Conservation (phyloP, 2,113 vertebrate species). For the Pterocles burchelli region DNA sequence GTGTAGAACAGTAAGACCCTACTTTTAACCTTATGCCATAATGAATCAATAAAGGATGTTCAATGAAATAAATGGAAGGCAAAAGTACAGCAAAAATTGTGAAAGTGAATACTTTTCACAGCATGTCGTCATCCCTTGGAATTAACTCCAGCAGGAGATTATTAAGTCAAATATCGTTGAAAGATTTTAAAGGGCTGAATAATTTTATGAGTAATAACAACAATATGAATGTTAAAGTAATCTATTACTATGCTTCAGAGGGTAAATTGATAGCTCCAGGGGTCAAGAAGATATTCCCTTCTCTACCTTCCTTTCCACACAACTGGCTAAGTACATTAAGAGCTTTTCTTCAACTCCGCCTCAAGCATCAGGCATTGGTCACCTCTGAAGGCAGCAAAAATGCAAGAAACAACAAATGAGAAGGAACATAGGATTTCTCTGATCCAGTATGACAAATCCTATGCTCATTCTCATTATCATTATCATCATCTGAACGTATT, state of each 20-base stretch:
- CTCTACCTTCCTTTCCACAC: neutral
- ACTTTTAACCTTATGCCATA: constrained; percentile 30
- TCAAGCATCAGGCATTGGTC: neutral
- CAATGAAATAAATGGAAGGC: neutral
- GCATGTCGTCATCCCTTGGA: constrained; percentile 10
- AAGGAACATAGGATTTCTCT: neutral
- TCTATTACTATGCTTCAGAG: constrained; percentile 21
- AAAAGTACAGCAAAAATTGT: constrained; percentile 8
- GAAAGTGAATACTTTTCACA: constrained; percentile 42
- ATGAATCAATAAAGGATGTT: constrained; percentile 25
- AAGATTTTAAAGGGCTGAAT: constrained; percentile 54
- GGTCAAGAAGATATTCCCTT: neutral
- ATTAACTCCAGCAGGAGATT: constrained; percentile 62
- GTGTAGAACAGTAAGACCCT: neutral
- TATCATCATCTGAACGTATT: neutral
- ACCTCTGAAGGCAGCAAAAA: neutral
- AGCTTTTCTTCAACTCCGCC: neutral
- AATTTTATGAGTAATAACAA: constrained; percentile 55
- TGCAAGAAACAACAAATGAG: neutral
- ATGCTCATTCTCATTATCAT: neutral
- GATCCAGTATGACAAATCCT: neutral
- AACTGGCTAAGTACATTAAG: neutral
- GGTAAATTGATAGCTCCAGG: constrained; percentile 41
- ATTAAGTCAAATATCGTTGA: constrained; percentile 43
- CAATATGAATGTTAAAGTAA: constrained; percentile 37